phyloP scores from a whole-genome alignment of 2,888 invertebrate species.

The Cheilosia variabilis region DNA sequence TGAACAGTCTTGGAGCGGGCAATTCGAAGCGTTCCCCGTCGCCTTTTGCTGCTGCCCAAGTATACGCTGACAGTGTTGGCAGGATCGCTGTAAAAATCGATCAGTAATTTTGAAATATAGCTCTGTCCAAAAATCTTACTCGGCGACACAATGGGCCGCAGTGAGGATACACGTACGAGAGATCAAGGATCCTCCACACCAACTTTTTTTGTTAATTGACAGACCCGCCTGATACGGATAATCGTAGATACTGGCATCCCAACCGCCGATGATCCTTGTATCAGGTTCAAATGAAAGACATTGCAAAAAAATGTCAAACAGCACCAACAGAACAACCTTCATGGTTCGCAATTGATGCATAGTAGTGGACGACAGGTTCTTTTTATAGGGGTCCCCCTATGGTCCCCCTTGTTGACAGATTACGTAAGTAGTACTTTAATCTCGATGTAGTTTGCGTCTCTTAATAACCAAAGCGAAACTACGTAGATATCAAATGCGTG shows the following conservation, averaged over 20 bases:
- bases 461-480: too few species aligned
- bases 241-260: background rate
- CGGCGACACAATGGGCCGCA: background rate
- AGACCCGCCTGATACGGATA: background rate
- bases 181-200: conserved; percentile 9
- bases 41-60: background rate
- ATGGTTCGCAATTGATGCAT: too few species aligned
- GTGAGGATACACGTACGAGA: background rate
- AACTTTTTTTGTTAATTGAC: background rate
- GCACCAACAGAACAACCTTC: too few species aligned
- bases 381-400: too few species aligned
- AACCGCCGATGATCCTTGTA: background rate
- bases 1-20: background rate
- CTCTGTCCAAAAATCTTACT: background rate
- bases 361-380: too few species aligned
- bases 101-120: background rate
- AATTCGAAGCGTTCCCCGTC: background rate
- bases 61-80: background rate
- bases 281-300: background rate
- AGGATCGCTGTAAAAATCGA: background rate
- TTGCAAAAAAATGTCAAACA: too few species aligned
- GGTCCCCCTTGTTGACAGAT: too few species aligned
- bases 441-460: too few species aligned
- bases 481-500: too few species aligned
- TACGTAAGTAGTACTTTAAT: too few species aligned